A percentile compares a stretch with the other conserved stretches of the same genome.
Conservation (phyloP, 2,113 vertebrate genomes). For the Lasiurus cinereus region DNA sequence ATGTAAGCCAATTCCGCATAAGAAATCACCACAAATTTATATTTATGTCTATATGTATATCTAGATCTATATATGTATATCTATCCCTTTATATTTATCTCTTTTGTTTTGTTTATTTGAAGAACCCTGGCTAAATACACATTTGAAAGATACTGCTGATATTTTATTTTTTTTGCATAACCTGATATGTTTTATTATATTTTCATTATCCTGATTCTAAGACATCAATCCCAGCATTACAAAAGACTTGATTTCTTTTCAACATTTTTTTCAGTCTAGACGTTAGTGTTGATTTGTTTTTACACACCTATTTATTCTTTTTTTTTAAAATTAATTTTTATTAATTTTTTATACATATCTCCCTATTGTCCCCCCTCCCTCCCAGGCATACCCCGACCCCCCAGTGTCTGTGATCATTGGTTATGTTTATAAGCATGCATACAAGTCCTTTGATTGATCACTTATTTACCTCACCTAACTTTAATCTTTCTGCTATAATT, state of each 20-base stretch:
- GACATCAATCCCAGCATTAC: not conserved
- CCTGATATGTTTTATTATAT: too few species aligned
- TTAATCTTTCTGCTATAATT: too few species aligned
- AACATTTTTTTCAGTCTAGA: not conserved
- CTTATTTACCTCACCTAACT: too few species aligned
- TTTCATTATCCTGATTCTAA: conserved; percentile 6
- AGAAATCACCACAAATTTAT: not conserved
- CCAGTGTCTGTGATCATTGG: too few species aligned
- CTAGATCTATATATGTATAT: not conserved
- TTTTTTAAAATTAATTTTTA: too few species aligned
- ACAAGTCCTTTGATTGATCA: too few species aligned
- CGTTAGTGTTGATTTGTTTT: not conserved
- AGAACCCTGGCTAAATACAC: not conserved
- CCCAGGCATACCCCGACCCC: too few species aligned
- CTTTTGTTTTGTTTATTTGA: not conserved
- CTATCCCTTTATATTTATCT: not conserved
- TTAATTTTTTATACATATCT: too few species aligned
- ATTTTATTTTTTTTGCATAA: too few species aligned
- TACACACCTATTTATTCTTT: not conserved
- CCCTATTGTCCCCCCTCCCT: too few species aligned
- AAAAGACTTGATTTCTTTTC: conserved; percentile 12
- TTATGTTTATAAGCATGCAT: too few species aligned
- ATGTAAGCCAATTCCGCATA: not conserved
- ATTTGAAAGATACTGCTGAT: not conserved
- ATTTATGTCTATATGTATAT: not conserved